Evolutionary conservation across 1,140 invertebrate genomes (phyloP), one percentile per base, ranked within the genome.

Genomic region (Cydia splendana): DNA sequence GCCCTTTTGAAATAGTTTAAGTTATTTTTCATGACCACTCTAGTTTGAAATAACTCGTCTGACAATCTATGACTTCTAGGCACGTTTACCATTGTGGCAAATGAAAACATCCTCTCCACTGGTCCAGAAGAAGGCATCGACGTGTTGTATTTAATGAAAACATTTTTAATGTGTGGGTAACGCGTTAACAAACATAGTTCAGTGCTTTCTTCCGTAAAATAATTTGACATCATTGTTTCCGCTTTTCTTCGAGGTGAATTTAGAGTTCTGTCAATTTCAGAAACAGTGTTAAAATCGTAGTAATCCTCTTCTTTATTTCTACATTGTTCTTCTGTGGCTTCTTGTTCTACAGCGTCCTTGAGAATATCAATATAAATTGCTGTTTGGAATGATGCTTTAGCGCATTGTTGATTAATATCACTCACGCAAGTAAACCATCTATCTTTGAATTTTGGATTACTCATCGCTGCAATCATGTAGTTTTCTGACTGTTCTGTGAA

Each of bases 81-180:
- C 53, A 77, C 30, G 76, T 80, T 78, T 30, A 74, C 71, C 75
- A 78, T 76, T 75, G 79, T 80, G 2, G 79, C 75, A 77, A 76
- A 81, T 34, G 77, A 81, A 79, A 51, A 51, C 53, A 78, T 57
- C n/a, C 76, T 57, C 30, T 78, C 78, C 0, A 78, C 53, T 71
- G 76, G 3, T 28, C 45, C 78, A 62, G 76, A 81, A 10, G 78
- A 76, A 69, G 76, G 80, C 45, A 79, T 67, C 12, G 74, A 74
- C 57, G 77, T 80, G 15, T 80, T 80, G 24, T 74, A 78, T 65
- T 67, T 77, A n/a, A 78, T 30, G 76, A 80, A 80, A 69, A 78
- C 76, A 73, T 24, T 69, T 74, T 77, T 77, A 69, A 79, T 81
- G 53, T 77, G 74, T 45, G 77, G 79, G 78, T 80, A 78, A 75